Conservation (phyloP, 2,888 invertebrate species). For the Carpatolechia fugitivella region DNA sequence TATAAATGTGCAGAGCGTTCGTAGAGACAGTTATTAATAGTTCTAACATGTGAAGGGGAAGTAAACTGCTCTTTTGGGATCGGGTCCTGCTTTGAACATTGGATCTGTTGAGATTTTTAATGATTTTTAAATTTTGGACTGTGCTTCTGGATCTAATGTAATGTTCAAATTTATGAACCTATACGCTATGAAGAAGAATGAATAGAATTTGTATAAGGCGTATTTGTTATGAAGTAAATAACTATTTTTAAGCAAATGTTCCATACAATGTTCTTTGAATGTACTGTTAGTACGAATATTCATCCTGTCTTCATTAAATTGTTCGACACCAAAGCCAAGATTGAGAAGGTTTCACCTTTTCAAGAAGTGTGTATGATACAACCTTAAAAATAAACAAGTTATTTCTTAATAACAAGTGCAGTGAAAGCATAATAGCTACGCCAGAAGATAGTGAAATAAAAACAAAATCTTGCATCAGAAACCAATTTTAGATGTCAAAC, state of each 20-base stretch:
- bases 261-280: no score
- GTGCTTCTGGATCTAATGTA: not conserved
- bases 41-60: not conserved
- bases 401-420: not conserved
- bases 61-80: slow-evolving; percentile 1
- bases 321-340: no score
- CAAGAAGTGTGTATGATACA: not conserved
- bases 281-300: no score
- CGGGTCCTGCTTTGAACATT: not conserved
- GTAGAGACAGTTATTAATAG: slow-evolving; percentile 11
- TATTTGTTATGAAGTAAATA: no score
- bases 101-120: not conserved
- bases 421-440: not conserved
- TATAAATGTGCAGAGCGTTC: slow-evolving; percentile 8
- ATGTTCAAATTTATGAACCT: not conserved
- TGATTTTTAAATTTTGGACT: not conserved
- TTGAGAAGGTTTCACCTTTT: no score
- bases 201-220: no score
- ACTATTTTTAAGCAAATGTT: no score
- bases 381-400: not conserved
- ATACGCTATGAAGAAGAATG: not conserved
- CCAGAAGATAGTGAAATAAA: slow-evolving; percentile 1
- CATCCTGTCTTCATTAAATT: no score
- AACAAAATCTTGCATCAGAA: slow-evolving; percentile 3
- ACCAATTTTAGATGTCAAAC: not conserved